Conservation (phyloP, 2,797 vertebrate species). For the Halcyon leucocephala region DNA sequence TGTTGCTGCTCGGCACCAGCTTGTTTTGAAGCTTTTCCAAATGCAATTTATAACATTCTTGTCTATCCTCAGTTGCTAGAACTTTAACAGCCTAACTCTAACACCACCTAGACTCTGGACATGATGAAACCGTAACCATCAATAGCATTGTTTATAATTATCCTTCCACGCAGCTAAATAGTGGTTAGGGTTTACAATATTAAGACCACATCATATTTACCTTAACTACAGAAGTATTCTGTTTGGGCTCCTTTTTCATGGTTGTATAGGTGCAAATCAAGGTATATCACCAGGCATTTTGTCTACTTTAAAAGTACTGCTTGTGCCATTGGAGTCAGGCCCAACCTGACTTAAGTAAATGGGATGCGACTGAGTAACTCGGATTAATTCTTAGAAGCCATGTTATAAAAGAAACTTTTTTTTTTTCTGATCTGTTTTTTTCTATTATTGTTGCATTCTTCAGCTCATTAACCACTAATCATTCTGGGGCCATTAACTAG, state of each 20-base stretch:
- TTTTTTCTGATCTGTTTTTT: background rate
- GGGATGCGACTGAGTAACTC: background rate
- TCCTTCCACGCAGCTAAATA: background rate
- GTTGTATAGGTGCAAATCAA: background rate
- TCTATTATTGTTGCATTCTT: background rate
- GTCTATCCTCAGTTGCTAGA: background rate
- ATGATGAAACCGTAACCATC: background rate
- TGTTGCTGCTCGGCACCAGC: background rate
- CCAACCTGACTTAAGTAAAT: background rate
- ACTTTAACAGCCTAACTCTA: background rate
- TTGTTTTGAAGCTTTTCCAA: constrained; percentile 15
- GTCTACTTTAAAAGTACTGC: background rate
- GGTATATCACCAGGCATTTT: background rate
- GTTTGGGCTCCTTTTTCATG: background rate
- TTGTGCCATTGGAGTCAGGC: background rate
- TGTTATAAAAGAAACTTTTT: background rate
- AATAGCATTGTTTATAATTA: background rate
- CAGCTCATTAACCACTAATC: constrained; percentile 39
- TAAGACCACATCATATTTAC: background rate
- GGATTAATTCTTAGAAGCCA: background rate
- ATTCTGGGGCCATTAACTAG: background rate
- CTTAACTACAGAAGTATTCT: background rate
- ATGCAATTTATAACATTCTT: background rate
- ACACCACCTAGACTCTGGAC: background rate
- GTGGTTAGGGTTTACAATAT: background rate